phyloP scores from a whole-genome alignment of 2,888 invertebrate species.

The Dolichomitus sp. region DNA sequence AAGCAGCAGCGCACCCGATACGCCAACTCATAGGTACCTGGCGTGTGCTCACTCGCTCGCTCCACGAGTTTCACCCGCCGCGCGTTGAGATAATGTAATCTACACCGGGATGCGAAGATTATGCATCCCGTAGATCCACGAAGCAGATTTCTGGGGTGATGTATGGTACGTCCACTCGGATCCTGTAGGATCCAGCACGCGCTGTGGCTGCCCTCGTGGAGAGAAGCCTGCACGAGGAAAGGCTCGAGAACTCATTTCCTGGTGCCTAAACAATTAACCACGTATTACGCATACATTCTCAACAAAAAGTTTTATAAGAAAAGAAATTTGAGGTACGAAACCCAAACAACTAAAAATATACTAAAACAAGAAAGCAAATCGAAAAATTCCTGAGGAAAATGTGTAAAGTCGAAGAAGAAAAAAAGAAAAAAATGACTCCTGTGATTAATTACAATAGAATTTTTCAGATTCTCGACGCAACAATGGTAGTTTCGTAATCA shows the following conservation, averaged over 20 bases:
- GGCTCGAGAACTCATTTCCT: conserved; percentile 49
- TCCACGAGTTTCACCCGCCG: conserved; percentile 29
- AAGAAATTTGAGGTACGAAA: no score
- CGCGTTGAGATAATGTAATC: conserved; percentile 76
- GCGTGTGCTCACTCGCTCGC: conserved; percentile 30
- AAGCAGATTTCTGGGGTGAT: conserved; percentile 78
- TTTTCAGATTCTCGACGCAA: no score
- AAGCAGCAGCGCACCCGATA: conserved; percentile 55
- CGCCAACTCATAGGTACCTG: conserved; percentile 7
- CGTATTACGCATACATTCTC: no score
- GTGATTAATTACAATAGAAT: no score
- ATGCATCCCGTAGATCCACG: conserved; percentile 80
- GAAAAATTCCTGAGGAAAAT: no score
- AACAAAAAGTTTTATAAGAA: no score
- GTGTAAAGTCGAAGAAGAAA: no score
- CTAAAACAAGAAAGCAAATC: no score
- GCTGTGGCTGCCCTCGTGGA: conserved; percentile 17
- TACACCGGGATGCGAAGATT: conserved; percentile 77
- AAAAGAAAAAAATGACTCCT: no score
- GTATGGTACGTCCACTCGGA: conserved; percentile 70
- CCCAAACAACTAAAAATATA: no score
- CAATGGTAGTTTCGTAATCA: no score
- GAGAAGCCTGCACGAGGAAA: not conserved
- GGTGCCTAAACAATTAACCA: conserved; percentile 18
- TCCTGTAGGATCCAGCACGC: conserved; percentile 53